Evolutionary conservation across 2,113 vertebrate species (phyloP), one percentile per base, ranked within the genome.

Genomic region (Tachysurus fulvidraco): DNA sequence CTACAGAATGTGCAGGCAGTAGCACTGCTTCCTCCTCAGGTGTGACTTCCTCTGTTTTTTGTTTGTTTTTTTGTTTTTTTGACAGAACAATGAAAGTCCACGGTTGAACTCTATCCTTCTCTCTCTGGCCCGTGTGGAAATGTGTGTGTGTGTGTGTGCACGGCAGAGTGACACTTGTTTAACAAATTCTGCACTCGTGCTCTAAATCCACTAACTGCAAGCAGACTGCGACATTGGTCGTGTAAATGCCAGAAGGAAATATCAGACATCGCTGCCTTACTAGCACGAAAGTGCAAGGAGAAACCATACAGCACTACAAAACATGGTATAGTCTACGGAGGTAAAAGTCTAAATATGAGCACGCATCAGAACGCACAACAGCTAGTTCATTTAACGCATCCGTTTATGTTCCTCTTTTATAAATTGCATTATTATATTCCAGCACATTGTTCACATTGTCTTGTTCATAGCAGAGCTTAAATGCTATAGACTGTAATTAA

Each of bases 121-220:
- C 30, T 67, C 50, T 44, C 59, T 28, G n/a, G 16, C 74, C 60
- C 41, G 28, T 83, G 67, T 85, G 41, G 60, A 74, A 85, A 82
- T 17, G 28, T 79, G 84, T 54, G 84, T 36, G 41, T 28, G 23
- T 25, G 74, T n/a, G 67, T 17, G 60, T 44, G 25, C 2, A n/a
- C n/a, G 81, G 30, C 23, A 71, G 16, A 5, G 28, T 84, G 50
- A 21, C 81, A 54, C 71, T 73, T 54, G 85, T 83, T 79, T 89
- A 65, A 83, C 85, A 89, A 54, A 89, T 89, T 86, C 88, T 86
- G 62, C 88, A 86, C 64, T 41, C 10, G 25, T 65, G 88, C 46
- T 73, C 25, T 84, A 89, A 89, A 86, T 46, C 80, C 21, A 10
- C 36, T 19, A 19, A 28, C 54, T 80, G 55, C 78, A 64, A 59